A percentile compares a stretch with the other conserved stretches of the same genome.
These are phyloP conservation scores for Bovichtus diacanthus DNA, from an alignment of 2,797 vertebrate species.

Conservation along the genomic window DNA sequence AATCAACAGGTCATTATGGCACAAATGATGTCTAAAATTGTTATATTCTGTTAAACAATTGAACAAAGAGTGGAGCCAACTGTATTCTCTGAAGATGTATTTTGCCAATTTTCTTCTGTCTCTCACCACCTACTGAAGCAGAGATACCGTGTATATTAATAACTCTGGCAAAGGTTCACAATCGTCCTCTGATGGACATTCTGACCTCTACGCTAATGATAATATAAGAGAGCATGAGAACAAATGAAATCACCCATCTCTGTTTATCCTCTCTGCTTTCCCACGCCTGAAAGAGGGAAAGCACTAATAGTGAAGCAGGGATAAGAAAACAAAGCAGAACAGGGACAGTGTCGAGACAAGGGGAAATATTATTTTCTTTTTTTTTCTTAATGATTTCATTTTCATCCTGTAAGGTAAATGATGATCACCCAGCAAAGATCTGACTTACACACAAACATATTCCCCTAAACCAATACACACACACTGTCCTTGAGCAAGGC, in stretches of 20 bases:
- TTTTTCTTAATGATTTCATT: not conserved
- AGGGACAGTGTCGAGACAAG: not conserved
- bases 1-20: slow-evolving; percentile 25
- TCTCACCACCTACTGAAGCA: slow-evolving; percentile 2
- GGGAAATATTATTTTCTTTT: slow-evolving; percentile 11
- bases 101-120: not conserved
- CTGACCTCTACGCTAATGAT: slow-evolving; percentile 19
- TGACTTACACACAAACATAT: not conserved
- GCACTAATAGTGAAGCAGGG: slow-evolving; percentile 3
- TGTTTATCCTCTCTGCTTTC: slow-evolving; percentile 41
- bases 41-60: not conserved
- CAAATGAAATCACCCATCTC: slow-evolving; percentile 38
- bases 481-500: not conserved
- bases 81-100: not conserved
- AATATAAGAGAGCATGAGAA: slow-evolving; percentile 40
- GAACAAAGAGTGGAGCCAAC: not conserved
- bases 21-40: not conserved
- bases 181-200: slow-evolving; percentile 12
- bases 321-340: slow-evolving; percentile 31
- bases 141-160: not conserved
- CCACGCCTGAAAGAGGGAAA: slow-evolving; percentile 28
- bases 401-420: not conserved
- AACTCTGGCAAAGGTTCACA: not conserved
- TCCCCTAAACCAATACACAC: not conserved
- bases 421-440: not conserved